Conservation (phyloP, 2,888 invertebrate genomes). For the Macrosoma leucophasiata region DNA sequence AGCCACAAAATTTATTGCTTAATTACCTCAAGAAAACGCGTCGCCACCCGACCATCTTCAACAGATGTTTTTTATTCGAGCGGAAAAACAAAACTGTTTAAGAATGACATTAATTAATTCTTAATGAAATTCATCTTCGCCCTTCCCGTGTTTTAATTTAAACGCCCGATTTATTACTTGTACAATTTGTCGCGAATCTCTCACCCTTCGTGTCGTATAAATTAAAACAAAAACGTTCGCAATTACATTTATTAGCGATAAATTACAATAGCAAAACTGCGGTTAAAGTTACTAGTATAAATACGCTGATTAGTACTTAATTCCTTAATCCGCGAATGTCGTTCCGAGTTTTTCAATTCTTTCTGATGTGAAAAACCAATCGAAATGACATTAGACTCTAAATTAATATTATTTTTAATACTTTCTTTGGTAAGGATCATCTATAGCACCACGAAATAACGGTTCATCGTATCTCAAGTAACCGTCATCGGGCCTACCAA, state of each 20-base stretch:
- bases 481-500: slow-evolving; percentile 51
- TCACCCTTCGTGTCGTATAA: slow-evolving; percentile 28
- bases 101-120: slow-evolving; percentile 77
- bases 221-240: slow-evolving; percentile 39
- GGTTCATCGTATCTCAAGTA: slow-evolving; percentile 63
- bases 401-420: slow-evolving; percentile 35
- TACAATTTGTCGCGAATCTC: slow-evolving; percentile 67
- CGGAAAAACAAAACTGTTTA: slow-evolving; percentile 72
- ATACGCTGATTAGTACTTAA: too few species aligned
- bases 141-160: slow-evolving; percentile 71
- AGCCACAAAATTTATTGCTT: slow-evolving; percentile 75
- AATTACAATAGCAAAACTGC: too few species aligned
- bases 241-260: slow-evolving; percentile 65
- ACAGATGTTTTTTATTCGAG: slow-evolving; percentile 74
- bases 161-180: slow-evolving; percentile 70
- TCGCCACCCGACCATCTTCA: slow-evolving; percentile 51
- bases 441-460: slow-evolving; percentile 56
- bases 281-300: too few species aligned
- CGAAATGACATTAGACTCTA: too few species aligned
- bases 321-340: too few species aligned
- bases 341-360: too few species aligned
- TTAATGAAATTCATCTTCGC: slow-evolving; percentile 76
- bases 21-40: slow-evolving; percentile 75
- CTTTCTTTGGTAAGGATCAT: slow-evolving; percentile 65
- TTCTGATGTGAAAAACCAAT: too few species aligned